Evolutionary conservation across 2,888 invertebrate genomes (phyloP), one percentile per base, ranked within the genome.

Genomic region (Scaptomyza parva): DNA sequence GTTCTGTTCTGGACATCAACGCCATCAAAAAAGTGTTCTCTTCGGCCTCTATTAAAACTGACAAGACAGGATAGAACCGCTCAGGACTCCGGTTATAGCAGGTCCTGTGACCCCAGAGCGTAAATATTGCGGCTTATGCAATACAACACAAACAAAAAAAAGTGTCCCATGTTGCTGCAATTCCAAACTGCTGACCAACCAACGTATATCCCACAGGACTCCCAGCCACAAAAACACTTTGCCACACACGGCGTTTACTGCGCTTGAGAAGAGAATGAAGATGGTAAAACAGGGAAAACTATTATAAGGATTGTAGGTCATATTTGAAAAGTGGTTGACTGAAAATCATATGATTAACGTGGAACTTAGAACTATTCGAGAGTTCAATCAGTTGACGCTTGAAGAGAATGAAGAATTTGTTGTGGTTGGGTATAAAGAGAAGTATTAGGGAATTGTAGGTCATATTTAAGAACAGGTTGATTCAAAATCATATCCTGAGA

Each of bases 1-100:
- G n/a, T n/a, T n/a, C n/a, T n/a, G n/a, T 47, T 30, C 37, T 1
- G 58, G 44, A 59, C 66, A 70, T 68, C 66, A 80, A 66, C 69
- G 78, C 69, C 83, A 83, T 83, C 83, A 8, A 28, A 85, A 83
- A 83, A 85, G 70, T 71, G 71, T 78, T 63, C 58, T n/a, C 81
- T 72, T 67, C 73, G 57, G 86, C 76, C 72, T 76, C 83, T 85
- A 85, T 87, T 87, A 85, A 84, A 71, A 76, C 64, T 70, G 85
- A 82, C 82, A 20, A 8, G 7, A 0, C 7, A 17, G 17, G 3
- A 14, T n/a, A n/a, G n/a, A n/a, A n/a, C n/a, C n/a, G n/a, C 3
- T 2, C 43, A 28, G 28, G 43, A 14, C 24, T 14, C 44, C n/a
- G n/a, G n/a, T n/a, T n/a, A n/a, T n/a, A 12, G 26, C 26, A 86